Conservation (phyloP, 2,113 vertebrate genomes). For the Puffinus mauretanicus region DNA sequence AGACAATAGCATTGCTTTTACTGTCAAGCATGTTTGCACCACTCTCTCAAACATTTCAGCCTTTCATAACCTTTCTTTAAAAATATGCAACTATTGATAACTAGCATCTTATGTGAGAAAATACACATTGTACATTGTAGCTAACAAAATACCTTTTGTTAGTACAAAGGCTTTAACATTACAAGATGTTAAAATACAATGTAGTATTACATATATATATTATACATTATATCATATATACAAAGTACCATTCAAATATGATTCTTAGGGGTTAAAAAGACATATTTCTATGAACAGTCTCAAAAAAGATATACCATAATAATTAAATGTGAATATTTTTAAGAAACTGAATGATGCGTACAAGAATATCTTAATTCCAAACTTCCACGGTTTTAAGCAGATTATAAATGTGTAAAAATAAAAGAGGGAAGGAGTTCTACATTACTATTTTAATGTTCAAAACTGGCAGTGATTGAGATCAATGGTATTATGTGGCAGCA, state of each 20-base stretch:
- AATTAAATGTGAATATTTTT: neutral
- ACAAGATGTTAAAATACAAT: neutral
- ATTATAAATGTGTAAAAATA: neutral
- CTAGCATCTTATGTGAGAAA: neutral
- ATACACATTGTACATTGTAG: neutral
- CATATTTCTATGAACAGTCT: neutral
- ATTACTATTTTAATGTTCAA: conserved; percentile 40
- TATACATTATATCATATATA: neutral
- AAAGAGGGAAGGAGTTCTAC: neutral
- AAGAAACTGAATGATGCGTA: conserved; percentile 4
- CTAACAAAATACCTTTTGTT: neutral
- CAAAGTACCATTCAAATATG: neutral
- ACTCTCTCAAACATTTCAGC: neutral
- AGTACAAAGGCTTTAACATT: neutral
- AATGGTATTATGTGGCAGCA: conserved; percentile 13
- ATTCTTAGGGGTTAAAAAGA: neutral
- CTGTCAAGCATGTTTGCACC: neutral
- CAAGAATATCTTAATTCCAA: neutral
- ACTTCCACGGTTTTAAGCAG: neutral
- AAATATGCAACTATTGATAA: neutral
- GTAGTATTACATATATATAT: neutral
- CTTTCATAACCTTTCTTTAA: neutral
- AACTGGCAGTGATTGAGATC: conserved; percentile 58
- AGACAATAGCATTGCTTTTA: neutral
- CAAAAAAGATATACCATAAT: neutral